Evolutionary conservation across 2,797 vertebrate species (phyloP).

Genomic region (Tokudaia muenninki): DNA sequence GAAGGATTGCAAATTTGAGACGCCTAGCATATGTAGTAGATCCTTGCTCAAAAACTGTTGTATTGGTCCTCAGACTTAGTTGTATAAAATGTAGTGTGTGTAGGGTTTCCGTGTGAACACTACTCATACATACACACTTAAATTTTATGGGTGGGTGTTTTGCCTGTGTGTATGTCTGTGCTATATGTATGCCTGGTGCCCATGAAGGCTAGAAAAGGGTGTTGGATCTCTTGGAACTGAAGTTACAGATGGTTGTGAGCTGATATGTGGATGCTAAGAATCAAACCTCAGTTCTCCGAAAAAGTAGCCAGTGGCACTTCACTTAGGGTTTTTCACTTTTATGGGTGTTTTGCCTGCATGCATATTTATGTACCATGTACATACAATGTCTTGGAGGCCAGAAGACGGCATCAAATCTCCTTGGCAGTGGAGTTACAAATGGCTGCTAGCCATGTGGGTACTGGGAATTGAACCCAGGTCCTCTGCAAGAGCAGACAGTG

Average conservation of each 20-base stretch:
- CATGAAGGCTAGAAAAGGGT: background rate
- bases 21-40: background rate
- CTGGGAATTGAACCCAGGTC: background rate
- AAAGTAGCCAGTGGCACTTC: background rate
- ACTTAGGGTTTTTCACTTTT: background rate
- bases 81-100: background rate
- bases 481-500: background rate
- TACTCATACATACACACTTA: background rate
- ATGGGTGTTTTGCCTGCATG: background rate
- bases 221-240: background rate
- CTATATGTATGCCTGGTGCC: background rate
- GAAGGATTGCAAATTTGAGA: background rate
- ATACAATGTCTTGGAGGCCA: background rate
- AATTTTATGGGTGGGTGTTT: background rate
- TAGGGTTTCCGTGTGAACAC: background rate
- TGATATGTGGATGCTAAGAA: background rate
- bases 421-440: background rate
- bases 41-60: background rate
- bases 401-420: background rate
- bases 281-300: background rate
- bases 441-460: background rate
- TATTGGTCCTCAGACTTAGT: background rate
- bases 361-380: background rate
- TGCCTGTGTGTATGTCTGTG: background rate
- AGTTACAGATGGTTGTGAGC: background rate